Conservation (phyloP, 2,888 invertebrate genomes). For the Polylopha cassiicola region DNA sequence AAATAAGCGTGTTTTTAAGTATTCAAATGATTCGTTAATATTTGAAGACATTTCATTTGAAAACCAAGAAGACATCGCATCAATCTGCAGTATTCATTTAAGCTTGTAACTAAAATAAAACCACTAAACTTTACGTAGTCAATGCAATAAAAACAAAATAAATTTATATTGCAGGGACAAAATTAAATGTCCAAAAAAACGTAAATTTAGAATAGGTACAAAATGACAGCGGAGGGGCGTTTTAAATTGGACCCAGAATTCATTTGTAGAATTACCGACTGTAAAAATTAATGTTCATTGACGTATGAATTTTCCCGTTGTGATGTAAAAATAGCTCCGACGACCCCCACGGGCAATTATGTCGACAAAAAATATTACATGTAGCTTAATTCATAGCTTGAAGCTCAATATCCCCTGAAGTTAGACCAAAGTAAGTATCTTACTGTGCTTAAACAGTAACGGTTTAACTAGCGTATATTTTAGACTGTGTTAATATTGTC, state of each 20-base stretch:
- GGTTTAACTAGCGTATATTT: too few species aligned
- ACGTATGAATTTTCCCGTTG: slow-evolving; percentile 15
- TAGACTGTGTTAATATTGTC: too few species aligned
- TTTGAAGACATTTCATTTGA: slow-evolving; percentile 21
- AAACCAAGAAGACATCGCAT: background rate
- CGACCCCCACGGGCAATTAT: too few species aligned
- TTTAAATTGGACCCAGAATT: slow-evolving; percentile 35
- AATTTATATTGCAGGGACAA: slow-evolving; percentile 30
- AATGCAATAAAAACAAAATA: slow-evolving; percentile 47
- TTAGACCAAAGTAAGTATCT: too few species aligned
- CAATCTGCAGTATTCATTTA: slow-evolving; percentile 1
- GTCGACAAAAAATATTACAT: too few species aligned
- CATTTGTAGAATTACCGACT: slow-evolving; percentile 40
- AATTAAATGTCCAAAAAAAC: slow-evolving; percentile 46
- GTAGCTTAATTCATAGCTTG: too few species aligned
- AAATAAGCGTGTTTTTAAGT: too few species aligned
- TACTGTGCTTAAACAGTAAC: too few species aligned
- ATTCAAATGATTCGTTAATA: too few species aligned
- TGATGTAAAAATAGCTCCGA: too few species aligned
- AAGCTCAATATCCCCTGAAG: too few species aligned
- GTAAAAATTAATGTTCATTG: slow-evolving; percentile 39
- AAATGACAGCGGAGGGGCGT: slow-evolving; percentile 28
- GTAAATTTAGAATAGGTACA: slow-evolving; percentile 34
- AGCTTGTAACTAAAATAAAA: slow-evolving; percentile 38
- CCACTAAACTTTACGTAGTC: too few species aligned